Percentiles rank a stretch among this genome's conserved stretches.
phyloP scores from a whole-genome alignment of 2,797 vertebrate species.

The Sardinella longiceps region DNA sequence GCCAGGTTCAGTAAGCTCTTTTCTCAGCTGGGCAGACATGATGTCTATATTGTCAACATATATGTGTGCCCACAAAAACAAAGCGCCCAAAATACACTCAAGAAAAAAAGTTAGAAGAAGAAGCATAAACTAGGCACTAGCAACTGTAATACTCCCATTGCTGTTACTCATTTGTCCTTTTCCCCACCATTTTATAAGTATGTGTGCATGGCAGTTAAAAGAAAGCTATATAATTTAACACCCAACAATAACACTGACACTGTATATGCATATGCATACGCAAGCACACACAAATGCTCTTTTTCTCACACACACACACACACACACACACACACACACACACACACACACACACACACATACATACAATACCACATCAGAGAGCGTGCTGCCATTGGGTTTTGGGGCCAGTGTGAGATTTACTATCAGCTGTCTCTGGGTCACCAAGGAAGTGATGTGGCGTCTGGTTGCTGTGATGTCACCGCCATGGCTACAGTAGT shows the following conservation, averaged over 20 bases:
- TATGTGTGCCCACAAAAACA: not conserved
- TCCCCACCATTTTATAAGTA: too few relatives aligned
- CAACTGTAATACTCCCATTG: too few relatives aligned
- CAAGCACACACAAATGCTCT: not conserved
- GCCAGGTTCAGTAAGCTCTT: not conserved
- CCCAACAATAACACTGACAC: not conserved
- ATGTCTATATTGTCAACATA: not conserved
- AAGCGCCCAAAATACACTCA: not conserved
- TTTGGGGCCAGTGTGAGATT: not conserved
- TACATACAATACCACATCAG: not conserved
- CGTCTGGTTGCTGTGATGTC: conserved; percentile 14
- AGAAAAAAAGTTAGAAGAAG: not conserved
- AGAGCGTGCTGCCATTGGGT: not conserved
- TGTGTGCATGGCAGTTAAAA: too few relatives aligned
- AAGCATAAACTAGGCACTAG: not conserved
- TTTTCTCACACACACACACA: not conserved
- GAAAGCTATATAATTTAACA: too few relatives aligned
- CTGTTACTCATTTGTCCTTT: too few relatives aligned
- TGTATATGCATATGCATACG: not conserved
- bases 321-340: not conserved
- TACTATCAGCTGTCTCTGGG: not conserved
- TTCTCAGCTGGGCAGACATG: not conserved
- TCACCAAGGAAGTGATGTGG: conserved; percentile 15
- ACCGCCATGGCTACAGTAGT: not conserved
- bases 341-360: not conserved